Base-by-base conservation (phyloP, 2,888 invertebrate species). In the Phaonia tiefii region DNA sequence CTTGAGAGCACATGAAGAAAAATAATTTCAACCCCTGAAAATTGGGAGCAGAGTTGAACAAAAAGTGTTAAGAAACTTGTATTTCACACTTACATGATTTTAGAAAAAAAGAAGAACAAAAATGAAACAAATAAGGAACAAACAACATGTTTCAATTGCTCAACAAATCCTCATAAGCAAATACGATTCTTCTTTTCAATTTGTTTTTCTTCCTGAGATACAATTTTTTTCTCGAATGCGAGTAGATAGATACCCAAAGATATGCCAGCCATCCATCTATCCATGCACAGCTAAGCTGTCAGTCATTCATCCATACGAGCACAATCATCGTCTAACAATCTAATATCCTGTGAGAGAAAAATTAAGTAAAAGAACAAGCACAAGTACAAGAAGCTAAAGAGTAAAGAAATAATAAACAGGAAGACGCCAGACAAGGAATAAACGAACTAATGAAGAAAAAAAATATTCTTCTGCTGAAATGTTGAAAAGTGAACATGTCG, bases 331-430 rank as follows among this genome's bases (percentile, higher is more conserved):
- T 49, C 49, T 49, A 69, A 67, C 58, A 78, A 72, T 63, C 75
- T 58, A 75, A 81, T 81, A 81, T 78, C 78, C 81, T 81, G 78
- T 72, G 75, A 78, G 67, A 8, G 17, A 42, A 13, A 22, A 75
- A 60, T 20, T 25, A 69, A 58, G 56, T 0, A 63, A 26, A 15
- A 46, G n/a, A n/a, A n/a, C n/a, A n/a, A n/a, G n/a, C n/a, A n/a
- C n/a, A 17, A 26, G 13, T 15, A 15, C 69, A 26, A 37, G 49
- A 49, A 37, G 37, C 11, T 10, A 63, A 42, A 42, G 42, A 42
- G 42, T 10, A 20, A 63, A 58, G 37, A 58, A 58, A 58, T 17
- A 63, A 42, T 63, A 63, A 63, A 63, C 63, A 63, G 63, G 63
- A 42, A 63, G 42, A 63, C 42, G 37, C 22, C 13, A 54, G 22